Conservation (phyloP, 1,140 invertebrate genomes). For the Argopecten irradians region DNA sequence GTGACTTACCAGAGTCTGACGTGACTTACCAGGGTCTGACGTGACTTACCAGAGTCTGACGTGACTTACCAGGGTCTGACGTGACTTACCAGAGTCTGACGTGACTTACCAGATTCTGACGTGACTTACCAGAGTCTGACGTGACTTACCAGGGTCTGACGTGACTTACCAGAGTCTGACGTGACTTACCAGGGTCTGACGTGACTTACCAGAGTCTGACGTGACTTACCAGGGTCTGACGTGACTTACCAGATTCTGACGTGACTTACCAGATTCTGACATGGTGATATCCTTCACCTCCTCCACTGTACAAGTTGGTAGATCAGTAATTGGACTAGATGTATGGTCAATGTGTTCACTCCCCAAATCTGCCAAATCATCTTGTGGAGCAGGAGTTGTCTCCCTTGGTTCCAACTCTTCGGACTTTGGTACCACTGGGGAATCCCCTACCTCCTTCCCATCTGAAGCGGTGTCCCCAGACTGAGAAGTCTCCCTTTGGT, state of each 20-base stretch:
- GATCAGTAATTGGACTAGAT: background rate
- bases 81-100: no score
- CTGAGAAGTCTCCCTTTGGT: constrained; percentile 23
- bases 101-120: background rate
- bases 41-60: background rate
- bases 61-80: no score
- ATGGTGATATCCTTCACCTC: background rate
- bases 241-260: no score
- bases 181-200: background rate
- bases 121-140: no score
- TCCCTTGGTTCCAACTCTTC: background rate
- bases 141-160: no score
- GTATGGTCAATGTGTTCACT: background rate
- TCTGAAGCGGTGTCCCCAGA: background rate
- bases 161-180: background rate
- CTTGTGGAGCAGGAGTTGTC: background rate
- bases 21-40: no score
- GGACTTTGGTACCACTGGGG: background rate
- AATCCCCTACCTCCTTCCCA: background rate
- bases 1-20: no score
- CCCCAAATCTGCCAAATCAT: background rate
- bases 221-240: background rate
- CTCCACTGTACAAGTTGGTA: background rate
- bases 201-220: background rate
- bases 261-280: background rate